Evolutionary conservation across 1,140 invertebrate genomes (phyloP), one percentile per base, ranked within the genome.

Genomic region (Papilio machaon): DNA sequence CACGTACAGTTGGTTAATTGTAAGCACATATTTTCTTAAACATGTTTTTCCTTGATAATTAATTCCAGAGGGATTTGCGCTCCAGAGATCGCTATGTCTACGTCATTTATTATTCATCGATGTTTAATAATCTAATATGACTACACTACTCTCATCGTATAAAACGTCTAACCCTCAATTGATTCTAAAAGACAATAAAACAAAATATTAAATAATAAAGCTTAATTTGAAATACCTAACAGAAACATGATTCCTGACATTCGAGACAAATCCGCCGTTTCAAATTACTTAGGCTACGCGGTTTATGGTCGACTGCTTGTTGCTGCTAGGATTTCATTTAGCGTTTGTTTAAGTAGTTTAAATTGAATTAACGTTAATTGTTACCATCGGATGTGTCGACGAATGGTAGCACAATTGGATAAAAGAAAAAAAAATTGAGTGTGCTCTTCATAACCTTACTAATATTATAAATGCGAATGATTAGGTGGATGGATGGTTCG

Each of bases 191-290:
- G 64, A 70, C 64, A 70, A 70, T 70, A 13, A 3, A 30, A 30
- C 60, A 64, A 64, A 70, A 70, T 70, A 70, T 13, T 35, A 35
- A 67, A n/a, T n/a, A 79, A 23, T 9, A 7, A 78, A 79, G 15
- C 17, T 60, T 38, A 67, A 30, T 78, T 67, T 30, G 30, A 2
- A 5, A 43, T 67, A 47, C 54, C 60, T 47, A 79, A 79, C 43
- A 7, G 77, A 67, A 79, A 67, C 64, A 67, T 52, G 77, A 82
- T 23, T 46, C 17, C 54, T 23, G 86, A 47, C 52, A 89, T 82
- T 83, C 67, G 85, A 89, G 78, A 81, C 82, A 73, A 85, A 89
- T 82, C 86, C 84, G 79, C 79, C 77, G 83, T 84, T 46, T 89
- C 73, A 79, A 73, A 52, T 89, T 88, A 85, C 88, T 19, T 7